These are phyloP conservation scores for Artibeus jamaicensis DNA, from an alignment of 2,797 vertebrate species.

Conservation along the genomic window DNA sequence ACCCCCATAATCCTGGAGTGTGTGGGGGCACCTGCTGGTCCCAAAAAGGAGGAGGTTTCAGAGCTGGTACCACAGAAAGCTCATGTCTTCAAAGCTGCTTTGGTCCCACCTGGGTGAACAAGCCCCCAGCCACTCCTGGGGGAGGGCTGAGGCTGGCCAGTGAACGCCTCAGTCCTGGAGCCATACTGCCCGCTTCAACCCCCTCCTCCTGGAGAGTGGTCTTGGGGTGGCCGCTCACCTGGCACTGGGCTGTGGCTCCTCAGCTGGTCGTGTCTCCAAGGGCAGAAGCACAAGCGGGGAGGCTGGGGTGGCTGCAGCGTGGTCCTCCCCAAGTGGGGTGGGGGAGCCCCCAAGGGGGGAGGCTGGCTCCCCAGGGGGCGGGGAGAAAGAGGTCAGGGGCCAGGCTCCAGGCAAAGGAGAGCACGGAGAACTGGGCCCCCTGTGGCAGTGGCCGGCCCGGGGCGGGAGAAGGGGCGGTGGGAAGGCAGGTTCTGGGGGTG, in stretches of 20 bases:
- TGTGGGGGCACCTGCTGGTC: neutral
- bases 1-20: neutral
- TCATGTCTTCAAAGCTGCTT: neutral
- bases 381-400: conserved; percentile 87
- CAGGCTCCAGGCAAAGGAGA: conserved; percentile 78
- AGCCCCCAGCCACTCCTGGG: neutral
- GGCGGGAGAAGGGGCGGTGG: conserved; percentile 66
- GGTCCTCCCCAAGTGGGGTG: conserved; percentile 76
- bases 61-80: neutral
- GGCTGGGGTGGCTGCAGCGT: conserved; percentile 82
- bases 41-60: neutral
- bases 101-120: neutral
- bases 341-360: conserved; percentile 77
- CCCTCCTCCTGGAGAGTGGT: conserved; percentile 19
- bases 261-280: conserved; percentile 88
- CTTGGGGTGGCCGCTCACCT: conserved; percentile 89
- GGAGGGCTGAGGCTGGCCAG: neutral
- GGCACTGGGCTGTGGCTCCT: conserved; percentile 83
- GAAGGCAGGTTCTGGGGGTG: conserved; percentile 73
- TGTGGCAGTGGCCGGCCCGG: conserved; percentile 74
- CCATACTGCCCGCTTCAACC: neutral
- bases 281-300: conserved; percentile 90
- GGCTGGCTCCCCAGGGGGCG: conserved; percentile 81
- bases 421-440: conserved; percentile 42
- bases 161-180: neutral